Evolutionary conservation across 2,113 vertebrate species (phyloP).

Genomic region (Epinephelus lanceolatus): DNA sequence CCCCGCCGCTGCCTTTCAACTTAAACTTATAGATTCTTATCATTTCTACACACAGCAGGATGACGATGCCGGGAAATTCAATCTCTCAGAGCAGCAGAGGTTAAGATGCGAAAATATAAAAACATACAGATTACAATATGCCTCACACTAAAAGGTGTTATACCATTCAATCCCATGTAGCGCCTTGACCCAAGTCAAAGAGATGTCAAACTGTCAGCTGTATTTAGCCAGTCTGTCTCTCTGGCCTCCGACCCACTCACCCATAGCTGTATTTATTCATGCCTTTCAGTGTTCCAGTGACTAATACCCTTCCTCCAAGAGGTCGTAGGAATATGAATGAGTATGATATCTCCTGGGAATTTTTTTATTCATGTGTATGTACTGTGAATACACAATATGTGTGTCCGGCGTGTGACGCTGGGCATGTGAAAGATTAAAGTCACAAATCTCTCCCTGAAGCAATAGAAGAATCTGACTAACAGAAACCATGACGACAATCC

Average conservation of each 20-base stretch:
- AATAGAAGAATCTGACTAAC: neutral
- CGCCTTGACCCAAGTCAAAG: slow-evolving; percentile 22
- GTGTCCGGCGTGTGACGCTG: slow-evolving; percentile 6
- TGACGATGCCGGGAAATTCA: neutral
- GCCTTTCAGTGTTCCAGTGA: slow-evolving; percentile 47
- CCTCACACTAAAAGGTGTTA: slow-evolving; percentile 14
- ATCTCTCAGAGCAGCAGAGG: slow-evolving; percentile 28
- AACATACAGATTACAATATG: slow-evolving; percentile 6
- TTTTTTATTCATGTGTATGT: slow-evolving; percentile 18
- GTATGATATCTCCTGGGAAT: slow-evolving; percentile 24
- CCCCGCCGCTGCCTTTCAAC: neutral
- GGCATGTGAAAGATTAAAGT: slow-evolving; percentile 12
- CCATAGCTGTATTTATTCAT: slow-evolving; percentile 63
- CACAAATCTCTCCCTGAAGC: neutral
- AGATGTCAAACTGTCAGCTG: slow-evolving; percentile 60
- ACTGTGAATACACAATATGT: neutral
- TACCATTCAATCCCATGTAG: neutral
- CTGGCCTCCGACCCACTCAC: slow-evolving; percentile 53
- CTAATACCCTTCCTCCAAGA: slow-evolving; percentile 47
- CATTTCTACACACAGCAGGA: slow-evolving; percentile 18
- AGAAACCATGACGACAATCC: neutral
- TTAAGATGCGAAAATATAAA: slow-evolving; percentile 34
- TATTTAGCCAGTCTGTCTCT: slow-evolving; percentile 51
- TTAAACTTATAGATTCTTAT: slow-evolving; percentile 8
- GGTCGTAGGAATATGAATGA: slow-evolving; percentile 55